Evolutionary conservation across 2,888 invertebrate species (phyloP), one percentile per base, ranked within the genome.

Genomic region (Brenthis ino): DNA sequence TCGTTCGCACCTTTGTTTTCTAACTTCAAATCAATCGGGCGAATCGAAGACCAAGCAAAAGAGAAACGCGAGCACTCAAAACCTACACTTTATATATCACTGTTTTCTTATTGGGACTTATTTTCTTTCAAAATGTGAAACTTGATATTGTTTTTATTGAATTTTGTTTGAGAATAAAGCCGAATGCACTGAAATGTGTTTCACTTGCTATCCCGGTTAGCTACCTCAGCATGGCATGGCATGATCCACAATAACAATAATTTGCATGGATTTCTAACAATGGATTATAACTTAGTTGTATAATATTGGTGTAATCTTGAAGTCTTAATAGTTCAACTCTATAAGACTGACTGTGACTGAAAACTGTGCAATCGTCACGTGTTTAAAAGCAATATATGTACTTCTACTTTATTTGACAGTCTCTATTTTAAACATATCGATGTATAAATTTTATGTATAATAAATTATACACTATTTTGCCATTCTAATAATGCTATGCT

Each of bases 161-260:
- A 77, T 82, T 84, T 82, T 86, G 81, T 86, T 87, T 86, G 81
- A 85, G 76, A 93, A 93, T 93, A 93, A 93, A 93, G 85, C 85
- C 85, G 84, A 86, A 82, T 83, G 92, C 92, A 93, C 91, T 82
- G 85, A 93, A 91, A 83, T 89, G 92, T 92, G 92, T 93, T 93
- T 93, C 92, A 93, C 92, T 93, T 86, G 89, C 88, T 83, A 82
- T 85, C 88, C 92, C 73, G 77, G 83, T 78, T 81, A 80, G 82
- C 82, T 85, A 86, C 89, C 83, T 79, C 76, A 79, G 90, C 91
- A 90, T 89, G 85, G 91, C 91, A 91, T 91, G 91, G 91, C 91
- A 91, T 91, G 91, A 77, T 77, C 81, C 80, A 80, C 77, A 20
- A 77, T 82, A 43, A 28, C 28, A 28, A 80, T 89, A 85, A 89